phyloP scores from a whole-genome alignment of 2,888 invertebrate species.

The Geophilus truncorum region DNA sequence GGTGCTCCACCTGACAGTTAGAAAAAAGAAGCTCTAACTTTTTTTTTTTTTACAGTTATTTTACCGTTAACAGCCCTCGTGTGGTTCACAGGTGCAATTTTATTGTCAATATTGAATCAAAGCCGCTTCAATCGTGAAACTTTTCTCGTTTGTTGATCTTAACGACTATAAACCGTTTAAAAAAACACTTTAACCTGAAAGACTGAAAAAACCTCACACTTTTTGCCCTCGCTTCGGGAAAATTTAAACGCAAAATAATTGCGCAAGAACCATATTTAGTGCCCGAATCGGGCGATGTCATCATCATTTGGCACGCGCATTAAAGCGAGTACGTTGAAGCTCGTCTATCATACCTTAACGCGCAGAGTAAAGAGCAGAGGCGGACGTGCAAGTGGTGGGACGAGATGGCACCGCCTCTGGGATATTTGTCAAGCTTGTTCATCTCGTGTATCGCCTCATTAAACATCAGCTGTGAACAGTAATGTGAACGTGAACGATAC shows the following conservation, averaged over 20 bases:
- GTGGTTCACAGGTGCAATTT: not conserved
- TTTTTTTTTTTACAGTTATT: too few species aligned
- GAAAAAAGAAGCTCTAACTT: too few species aligned
- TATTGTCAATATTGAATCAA: not conserved
- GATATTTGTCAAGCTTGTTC: conserved; percentile 14
- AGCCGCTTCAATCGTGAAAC: not conserved
- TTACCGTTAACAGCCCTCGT: too few species aligned
- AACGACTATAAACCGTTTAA: not conserved
- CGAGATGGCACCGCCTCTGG: not conserved
- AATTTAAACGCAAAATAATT: not conserved
- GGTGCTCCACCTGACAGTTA: not conserved
- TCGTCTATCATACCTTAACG: not conserved
- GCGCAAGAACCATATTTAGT: not conserved
- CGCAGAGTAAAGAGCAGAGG: not conserved
- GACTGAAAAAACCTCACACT: not conserved
- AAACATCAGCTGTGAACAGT: conserved; percentile 9
- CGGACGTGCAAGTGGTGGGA: too few species aligned
- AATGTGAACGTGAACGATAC: conserved; percentile 18
- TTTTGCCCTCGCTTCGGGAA: not conserved
- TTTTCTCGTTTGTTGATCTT: not conserved
- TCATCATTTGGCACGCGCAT: conserved; percentile 20
- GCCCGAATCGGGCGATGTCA: not conserved
- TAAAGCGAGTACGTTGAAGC: not conserved
- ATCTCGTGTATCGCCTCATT: not conserved
- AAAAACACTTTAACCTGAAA: not conserved